phyloP scores from a whole-genome alignment of 2,888 invertebrate species.

The Mactromeris polynyma region DNA sequence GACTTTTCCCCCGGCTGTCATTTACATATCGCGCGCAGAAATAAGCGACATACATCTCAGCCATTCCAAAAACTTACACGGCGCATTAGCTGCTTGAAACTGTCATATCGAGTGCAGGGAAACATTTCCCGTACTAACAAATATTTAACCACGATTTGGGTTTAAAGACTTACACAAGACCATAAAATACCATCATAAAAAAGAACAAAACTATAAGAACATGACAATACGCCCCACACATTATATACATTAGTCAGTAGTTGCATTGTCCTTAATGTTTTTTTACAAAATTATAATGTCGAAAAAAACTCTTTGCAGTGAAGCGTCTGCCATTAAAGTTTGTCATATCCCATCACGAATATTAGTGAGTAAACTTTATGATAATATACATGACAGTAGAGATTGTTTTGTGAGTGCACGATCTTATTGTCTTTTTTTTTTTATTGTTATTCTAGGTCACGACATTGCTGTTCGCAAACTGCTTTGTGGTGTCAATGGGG shows the following conservation, averaged over 20 bases:
- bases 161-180: too few species aligned
- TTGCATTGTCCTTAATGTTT: not conserved
- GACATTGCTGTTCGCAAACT: slow-evolving; percentile 9
- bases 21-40: too few species aligned
- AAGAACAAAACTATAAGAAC: not conserved
- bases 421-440: not conserved
- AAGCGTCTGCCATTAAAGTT: not conserved
- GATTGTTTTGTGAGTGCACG: not conserved
- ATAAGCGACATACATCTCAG: too few species aligned
- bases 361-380: not conserved
- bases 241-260: not conserved
- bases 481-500: not conserved
- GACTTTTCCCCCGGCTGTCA: too few species aligned
- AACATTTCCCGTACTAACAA: too few species aligned
- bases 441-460: slow-evolving; percentile 22
- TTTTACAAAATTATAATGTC: not conserved
- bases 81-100: too few species aligned
- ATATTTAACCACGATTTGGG: too few species aligned
- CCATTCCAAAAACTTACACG: too few species aligned
- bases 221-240: not conserved
- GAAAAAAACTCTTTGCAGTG: not conserved
- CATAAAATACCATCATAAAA: not conserved
- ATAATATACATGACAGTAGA: not conserved
- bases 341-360: not conserved
- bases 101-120: too few species aligned